Evolutionary conservation across 2,797 vertebrate genomes (phyloP).

Genomic region (Hyperoplus immaculatus): DNA sequence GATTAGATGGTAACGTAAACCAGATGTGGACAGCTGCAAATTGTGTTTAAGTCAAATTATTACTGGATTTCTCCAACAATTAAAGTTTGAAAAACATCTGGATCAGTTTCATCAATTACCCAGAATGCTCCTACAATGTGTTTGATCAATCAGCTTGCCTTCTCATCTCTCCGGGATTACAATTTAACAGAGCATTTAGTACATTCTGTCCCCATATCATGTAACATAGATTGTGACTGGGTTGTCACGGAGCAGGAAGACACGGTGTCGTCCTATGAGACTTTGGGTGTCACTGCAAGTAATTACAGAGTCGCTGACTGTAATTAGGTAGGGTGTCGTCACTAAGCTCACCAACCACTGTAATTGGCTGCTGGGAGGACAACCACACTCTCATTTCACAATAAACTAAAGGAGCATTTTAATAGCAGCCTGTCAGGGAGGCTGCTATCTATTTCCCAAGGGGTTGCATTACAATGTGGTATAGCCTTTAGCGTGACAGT

Average conservation of each 20-base stretch:
- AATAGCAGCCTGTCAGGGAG: conserved; percentile 59
- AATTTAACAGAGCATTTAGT: conserved; percentile 6
- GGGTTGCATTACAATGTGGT: conserved; percentile 19
- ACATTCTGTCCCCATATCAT: conserved; percentile 3
- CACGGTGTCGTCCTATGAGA: conserved; percentile 26
- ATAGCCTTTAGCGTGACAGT: not conserved
- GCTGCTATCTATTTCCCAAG: conserved; percentile 28
- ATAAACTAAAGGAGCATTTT: conserved; percentile 38
- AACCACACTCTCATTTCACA: conserved; percentile 58
- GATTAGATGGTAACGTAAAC: conserved; percentile 41
- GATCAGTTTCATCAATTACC: conserved; percentile 36
- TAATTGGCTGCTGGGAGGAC: conserved; percentile 60
- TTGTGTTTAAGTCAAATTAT: conserved; percentile 20
- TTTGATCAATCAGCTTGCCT: conserved; percentile 15
- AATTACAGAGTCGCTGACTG: conserved; percentile 64
- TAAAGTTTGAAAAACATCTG: conserved; percentile 41
- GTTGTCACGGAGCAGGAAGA: not conserved
- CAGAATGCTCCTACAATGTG: not conserved
- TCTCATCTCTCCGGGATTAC: not conserved
- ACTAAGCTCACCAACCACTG: conserved; percentile 37
- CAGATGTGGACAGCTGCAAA: conserved; percentile 62
- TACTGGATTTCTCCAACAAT: conserved; percentile 46
- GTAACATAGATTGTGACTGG: not conserved
- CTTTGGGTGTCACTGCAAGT: conserved; percentile 57
- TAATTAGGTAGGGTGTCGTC: conserved; percentile 67